A percentile compares a stretch with the other conserved stretches of the same genome.
These are phyloP conservation scores for Mamestra configurata DNA, from an alignment of 1,140 invertebrate species.

Conservation along the genomic window DNA sequence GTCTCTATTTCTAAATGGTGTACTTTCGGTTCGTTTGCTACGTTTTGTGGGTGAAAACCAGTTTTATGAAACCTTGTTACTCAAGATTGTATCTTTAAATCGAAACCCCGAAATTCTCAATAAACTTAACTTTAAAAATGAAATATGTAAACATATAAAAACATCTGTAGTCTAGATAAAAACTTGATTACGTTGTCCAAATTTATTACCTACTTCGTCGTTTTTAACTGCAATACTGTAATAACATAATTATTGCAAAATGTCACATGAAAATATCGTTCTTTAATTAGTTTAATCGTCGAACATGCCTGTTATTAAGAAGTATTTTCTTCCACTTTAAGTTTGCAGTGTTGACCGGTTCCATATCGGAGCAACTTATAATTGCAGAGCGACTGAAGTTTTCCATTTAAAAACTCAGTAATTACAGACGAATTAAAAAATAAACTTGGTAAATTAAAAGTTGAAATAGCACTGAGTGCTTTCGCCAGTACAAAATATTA, in stretches of 20 bases:
- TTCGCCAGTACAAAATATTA: slow-evolving; percentile 52
- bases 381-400: slow-evolving; percentile 45
- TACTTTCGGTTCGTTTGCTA: not conserved
- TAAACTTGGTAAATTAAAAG: slow-evolving; percentile 41
- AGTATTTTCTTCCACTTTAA: slow-evolving; percentile 34
- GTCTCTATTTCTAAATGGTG: not conserved
- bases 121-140: not conserved
- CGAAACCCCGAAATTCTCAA: not conserved
- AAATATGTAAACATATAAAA: not conserved
- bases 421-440: slow-evolving; percentile 54
- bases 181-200: not conserved
- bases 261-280: slow-evolving; percentile 27
- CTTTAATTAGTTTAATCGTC: slow-evolving; percentile 43
- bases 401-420: slow-evolving; percentile 53
- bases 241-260: slow-evolving; percentile 19
- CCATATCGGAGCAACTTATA: slow-evolving; percentile 55
- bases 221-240: not conserved
- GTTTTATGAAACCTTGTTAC: not conserved
- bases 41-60: not conserved
- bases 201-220: not conserved
- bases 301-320: slow-evolving; percentile 30
- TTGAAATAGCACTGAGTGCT: slow-evolving; percentile 44
- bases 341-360: slow-evolving; percentile 37
- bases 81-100: no score
- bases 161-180: not conserved